These are phyloP conservation scores for Smithornis capensis DNA, from an alignment of 2,113 vertebrate species.

Conservation along the genomic window DNA sequence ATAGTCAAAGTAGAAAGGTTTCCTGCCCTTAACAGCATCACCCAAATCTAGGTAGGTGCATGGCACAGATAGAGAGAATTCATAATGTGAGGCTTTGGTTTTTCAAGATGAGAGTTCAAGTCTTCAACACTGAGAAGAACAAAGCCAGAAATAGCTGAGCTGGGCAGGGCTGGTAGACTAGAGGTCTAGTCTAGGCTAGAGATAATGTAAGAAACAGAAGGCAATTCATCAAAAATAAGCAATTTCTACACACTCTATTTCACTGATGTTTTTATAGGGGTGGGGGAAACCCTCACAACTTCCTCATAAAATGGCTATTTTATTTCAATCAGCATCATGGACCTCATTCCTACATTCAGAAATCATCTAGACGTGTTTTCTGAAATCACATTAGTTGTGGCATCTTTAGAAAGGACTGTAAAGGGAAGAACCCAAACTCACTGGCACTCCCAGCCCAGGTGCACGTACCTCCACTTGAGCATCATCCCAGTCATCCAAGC, in stretches of 20 bases:
- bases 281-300: not conserved
- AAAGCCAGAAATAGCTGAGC: not conserved
- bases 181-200: not conserved
- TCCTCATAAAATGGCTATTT: accelerated
- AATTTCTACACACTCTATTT: not conserved
- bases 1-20: not conserved
- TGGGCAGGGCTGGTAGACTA: not conserved
- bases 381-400: accelerated
- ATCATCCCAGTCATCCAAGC: conserved; percentile 89
- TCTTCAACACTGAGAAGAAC: not conserved
- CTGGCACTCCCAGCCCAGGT: not conserved
- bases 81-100: not conserved
- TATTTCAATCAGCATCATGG: accelerated
- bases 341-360: not conserved
- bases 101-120: not conserved
- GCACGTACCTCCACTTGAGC: conserved; percentile 85
- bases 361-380: accelerated
- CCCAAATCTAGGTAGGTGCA: not conserved
- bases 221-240: not conserved
- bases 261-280: not conserved
- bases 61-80: not conserved
- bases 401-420: not conserved
- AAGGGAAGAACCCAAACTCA: not conserved
- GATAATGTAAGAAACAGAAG: not conserved
- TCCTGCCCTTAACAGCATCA: not conserved